Conservation (phyloP, 2,113 vertebrate species). For the Vireo altiloquus region DNA sequence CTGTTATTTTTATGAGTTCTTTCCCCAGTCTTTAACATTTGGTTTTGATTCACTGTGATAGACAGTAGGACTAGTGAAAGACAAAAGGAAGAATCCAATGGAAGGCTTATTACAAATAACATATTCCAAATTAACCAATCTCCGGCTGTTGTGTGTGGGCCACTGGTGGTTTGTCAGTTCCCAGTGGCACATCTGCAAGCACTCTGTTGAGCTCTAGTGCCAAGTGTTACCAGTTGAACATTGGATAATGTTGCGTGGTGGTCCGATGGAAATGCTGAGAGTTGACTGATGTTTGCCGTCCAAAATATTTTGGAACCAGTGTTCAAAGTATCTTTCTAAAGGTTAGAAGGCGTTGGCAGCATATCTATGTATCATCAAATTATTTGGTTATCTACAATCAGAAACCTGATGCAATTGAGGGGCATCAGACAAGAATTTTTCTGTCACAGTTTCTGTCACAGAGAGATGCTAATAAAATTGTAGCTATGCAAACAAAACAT, state of each 20-base stretch:
- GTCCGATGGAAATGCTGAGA: background rate
- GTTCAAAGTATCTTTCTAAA: background rate
- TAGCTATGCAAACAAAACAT: background rate
- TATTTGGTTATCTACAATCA: background rate
- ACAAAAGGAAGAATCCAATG: slow-evolving; percentile 4
- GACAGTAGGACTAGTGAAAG: background rate
- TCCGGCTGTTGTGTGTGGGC: background rate
- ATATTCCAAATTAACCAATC: background rate
- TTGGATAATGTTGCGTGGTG: background rate
- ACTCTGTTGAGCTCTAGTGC: background rate
- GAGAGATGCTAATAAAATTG: background rate
- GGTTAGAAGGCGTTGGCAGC: background rate
- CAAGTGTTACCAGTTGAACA: background rate
- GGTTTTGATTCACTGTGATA: background rate
- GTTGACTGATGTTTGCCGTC: background rate
- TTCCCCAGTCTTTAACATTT: background rate
- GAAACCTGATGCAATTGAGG: background rate
- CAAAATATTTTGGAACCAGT: background rate
- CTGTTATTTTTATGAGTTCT: background rate
- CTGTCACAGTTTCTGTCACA: background rate
- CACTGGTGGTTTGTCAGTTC: background rate
- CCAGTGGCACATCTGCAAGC: background rate
- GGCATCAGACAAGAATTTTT: background rate
- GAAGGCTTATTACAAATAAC: background rate
- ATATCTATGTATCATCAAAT: background rate